Conservation (phyloP, 2,888 invertebrate species). For the Amphipoea lucens region DNA sequence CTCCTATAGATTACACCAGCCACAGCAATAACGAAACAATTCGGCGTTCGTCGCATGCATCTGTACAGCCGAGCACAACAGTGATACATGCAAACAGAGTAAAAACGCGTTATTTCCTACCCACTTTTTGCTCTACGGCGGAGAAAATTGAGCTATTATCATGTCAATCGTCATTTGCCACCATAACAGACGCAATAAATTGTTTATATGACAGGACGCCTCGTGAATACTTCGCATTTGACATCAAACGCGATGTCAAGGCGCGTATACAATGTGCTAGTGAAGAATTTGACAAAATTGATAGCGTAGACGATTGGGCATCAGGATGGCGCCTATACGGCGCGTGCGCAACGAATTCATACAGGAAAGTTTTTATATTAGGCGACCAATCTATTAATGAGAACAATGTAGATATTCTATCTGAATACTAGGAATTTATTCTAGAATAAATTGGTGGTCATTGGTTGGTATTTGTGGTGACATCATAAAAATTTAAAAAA, state of each 20-base stretch:
- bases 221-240: slow-evolving; percentile 25
- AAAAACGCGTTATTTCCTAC: slow-evolving; percentile 70
- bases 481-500: too few relatives aligned
- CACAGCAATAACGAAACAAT: slow-evolving; percentile 55
- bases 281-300: slow-evolving; percentile 27
- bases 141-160: slow-evolving; percentile 71
- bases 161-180: slow-evolving; percentile 63
- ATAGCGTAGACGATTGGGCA: slow-evolving; percentile 32
- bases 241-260: slow-evolving; percentile 9
- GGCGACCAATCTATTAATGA: not conserved
- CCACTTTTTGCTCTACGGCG: slow-evolving; percentile 61
- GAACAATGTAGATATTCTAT: slow-evolving; percentile 1
- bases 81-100: slow-evolving; percentile 74
- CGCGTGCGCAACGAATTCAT: slow-evolving; percentile 8
- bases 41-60: slow-evolving; percentile 65
- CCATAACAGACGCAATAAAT: slow-evolving; percentile 62
- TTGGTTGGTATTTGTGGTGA: not conserved
- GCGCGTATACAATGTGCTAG: slow-evolving; percentile 1
- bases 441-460: not conserved
- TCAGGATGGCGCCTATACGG: slow-evolving; percentile 44
- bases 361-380: slow-evolving; percentile 24
- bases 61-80: slow-evolving; percentile 65
- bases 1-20: slow-evolving; percentile 45
- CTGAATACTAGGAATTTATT: slow-evolving; percentile 19
- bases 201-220: slow-evolving; percentile 59